Percentiles rank a stretch among this genome's conserved stretches.
Conservation (phyloP, 1,140 invertebrate genomes). For the Drosophila ironensis region DNA sequence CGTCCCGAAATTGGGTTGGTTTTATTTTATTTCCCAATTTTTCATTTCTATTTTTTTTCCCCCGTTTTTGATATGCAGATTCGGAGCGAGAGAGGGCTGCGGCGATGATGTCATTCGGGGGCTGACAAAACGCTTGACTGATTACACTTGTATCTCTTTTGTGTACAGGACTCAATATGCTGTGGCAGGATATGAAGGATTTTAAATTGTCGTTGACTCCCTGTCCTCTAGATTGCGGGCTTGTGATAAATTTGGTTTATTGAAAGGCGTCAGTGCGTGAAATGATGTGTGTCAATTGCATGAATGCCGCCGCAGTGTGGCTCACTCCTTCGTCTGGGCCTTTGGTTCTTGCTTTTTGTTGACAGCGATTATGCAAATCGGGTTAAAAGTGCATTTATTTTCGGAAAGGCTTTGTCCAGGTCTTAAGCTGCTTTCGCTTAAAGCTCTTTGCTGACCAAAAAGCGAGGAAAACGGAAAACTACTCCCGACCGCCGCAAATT, state of each 20-base stretch:
- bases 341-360: conserved; percentile 27
- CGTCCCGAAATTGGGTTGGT: conserved; percentile 40
- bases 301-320: conserved; percentile 38
- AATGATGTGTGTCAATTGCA: conserved; percentile 83
- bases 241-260: conserved; percentile 81
- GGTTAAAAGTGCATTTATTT: conserved; percentile 60
- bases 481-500: conserved; percentile 30
- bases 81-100: not conserved
- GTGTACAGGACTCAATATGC: conserved; percentile 58
- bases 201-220: conserved; percentile 73
- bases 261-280: conserved; percentile 82
- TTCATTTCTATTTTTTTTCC: no score
- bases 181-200: conserved; percentile 67
- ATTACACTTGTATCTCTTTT: conserved; percentile 81
- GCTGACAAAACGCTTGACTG: conserved; percentile 81
- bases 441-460: no score
- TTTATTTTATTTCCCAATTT: conserved; percentile 26
- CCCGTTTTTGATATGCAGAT: conserved; percentile 80
- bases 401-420: conserved; percentile 22
- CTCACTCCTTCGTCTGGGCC: conserved; percentile 32
- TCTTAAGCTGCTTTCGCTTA: conserved; percentile 37
- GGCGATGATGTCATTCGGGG: conserved; percentile 65
- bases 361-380: conserved; percentile 79
- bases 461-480: no score
- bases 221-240: conserved; percentile 43